Evolutionary conservation across 2,888 invertebrate species (phyloP).

Genomic region (Cactoblastis cactorum): DNA sequence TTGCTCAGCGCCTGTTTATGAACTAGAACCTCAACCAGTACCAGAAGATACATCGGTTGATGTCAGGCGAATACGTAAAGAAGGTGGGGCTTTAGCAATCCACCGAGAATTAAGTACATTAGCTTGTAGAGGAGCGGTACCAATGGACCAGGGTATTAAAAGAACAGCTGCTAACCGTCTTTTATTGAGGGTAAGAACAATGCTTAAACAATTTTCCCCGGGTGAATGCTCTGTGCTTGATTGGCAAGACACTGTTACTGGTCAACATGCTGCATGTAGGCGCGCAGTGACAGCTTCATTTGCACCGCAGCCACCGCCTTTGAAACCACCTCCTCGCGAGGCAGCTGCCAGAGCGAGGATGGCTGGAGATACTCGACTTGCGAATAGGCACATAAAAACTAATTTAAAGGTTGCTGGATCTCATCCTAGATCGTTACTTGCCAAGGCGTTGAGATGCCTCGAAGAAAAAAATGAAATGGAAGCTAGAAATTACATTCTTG

Average conservation of each 20-base stretch:
- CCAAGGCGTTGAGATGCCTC: conserved; percentile 52
- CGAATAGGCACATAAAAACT: conserved; percentile 39
- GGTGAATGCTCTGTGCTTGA: conserved; percentile 49
- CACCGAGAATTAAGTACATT: conserved; percentile 60
- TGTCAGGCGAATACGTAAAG: conserved; percentile 51
- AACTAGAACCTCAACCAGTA: conserved; percentile 35
- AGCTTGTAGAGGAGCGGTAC: conserved; percentile 48
- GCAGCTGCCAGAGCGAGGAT: conserved; percentile 51
- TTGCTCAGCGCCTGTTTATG: conserved; percentile 33
- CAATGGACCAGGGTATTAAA: conserved; percentile 65
- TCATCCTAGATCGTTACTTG: conserved; percentile 50
- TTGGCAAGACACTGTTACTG: conserved; percentile 60
- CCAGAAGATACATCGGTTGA: conserved; percentile 49
- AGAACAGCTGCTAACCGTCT: conserved; percentile 64
- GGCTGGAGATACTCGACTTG: conserved; percentile 50
- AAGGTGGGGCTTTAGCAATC: conserved; percentile 61
- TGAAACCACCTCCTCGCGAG: conserved; percentile 32
- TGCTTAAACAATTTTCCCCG: conserved; percentile 61
- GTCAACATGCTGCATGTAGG: conserved; percentile 60
- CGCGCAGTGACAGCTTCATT: conserved; percentile 66
- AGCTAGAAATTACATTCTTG: conserved; percentile 45
- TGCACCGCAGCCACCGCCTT: conserved; percentile 53
- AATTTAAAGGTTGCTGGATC: conserved; percentile 37
- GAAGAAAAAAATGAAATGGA: conserved; percentile 46
- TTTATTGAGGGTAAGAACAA: conserved; percentile 52